Evolutionary conservation across 92 coral and sea anemone genomes (phyloP).

Genomic region (Paramuricea clavata): DNA sequence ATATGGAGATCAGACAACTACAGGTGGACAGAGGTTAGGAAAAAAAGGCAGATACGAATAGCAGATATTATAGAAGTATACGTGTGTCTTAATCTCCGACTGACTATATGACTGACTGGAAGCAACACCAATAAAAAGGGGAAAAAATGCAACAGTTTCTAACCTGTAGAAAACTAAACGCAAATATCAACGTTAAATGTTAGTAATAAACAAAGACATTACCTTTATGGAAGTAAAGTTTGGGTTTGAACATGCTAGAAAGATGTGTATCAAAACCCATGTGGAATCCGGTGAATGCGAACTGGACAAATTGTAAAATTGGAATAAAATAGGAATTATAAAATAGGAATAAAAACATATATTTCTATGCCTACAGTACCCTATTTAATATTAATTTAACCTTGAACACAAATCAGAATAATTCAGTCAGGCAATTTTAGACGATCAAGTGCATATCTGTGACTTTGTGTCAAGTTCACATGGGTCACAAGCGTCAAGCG

Average conservation of each 20-base stretch:
- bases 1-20: too few species aligned
- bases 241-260: not conserved
- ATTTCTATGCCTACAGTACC: too few species aligned
- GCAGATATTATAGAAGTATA: too few species aligned
- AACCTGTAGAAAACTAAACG: not conserved
- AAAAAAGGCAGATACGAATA: not conserved
- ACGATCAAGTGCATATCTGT: too few species aligned
- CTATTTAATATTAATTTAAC: too few species aligned
- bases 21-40: not conserved
- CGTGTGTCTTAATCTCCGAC: not conserved
- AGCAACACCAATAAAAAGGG: not conserved
- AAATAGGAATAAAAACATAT: too few species aligned
- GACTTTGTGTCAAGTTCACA: too few species aligned
- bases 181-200: not conserved
- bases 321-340: too few species aligned
- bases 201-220: not conserved
- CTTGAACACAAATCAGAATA: too few species aligned
- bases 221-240: not conserved
- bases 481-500: too few species aligned
- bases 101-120: constrained; percentile 28
- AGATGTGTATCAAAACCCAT: too few species aligned
- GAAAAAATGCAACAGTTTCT: not conserved
- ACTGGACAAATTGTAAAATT: not conserved
- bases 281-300: not conserved
- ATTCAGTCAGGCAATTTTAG: too few species aligned